phyloP scores from a whole-genome alignment of 2,113 vertebrate genomes.

The Lycaon pictus region DNA sequence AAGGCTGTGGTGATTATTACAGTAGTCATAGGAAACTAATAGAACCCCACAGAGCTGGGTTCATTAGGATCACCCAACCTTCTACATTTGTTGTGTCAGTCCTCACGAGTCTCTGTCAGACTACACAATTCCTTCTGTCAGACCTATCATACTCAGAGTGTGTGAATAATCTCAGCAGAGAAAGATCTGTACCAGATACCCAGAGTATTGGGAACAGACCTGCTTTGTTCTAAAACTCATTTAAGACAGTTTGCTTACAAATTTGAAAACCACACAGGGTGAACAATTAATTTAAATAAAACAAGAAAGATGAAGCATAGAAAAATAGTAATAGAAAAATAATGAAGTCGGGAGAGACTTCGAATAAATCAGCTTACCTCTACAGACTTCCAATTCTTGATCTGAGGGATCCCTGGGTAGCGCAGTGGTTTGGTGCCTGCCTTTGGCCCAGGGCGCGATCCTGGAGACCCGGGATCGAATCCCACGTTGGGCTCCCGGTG shows the following conservation, averaged over 20 bases:
- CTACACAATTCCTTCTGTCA: neutral
- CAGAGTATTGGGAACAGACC: neutral
- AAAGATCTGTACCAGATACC: neutral
- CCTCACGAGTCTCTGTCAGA: neutral
- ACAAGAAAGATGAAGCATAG: neutral
- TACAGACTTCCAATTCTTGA: neutral
- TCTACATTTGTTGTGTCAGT: neutral
- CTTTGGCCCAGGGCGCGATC: no score
- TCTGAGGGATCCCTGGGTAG: neutral
- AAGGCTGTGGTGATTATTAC: neutral
- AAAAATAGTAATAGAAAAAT: neutral
- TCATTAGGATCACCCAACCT: neutral
- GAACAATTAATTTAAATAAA: slow-evolving; percentile 1
- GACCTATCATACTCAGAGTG: neutral
- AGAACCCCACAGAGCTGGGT: neutral
- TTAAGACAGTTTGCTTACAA: neutral
- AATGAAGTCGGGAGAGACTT: neutral
- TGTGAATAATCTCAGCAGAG: neutral
- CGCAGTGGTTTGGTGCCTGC: no score
- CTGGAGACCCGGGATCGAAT: no score
- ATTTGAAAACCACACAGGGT: neutral
- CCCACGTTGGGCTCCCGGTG: no score
- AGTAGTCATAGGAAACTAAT: neutral
- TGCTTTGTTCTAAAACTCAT: neutral
- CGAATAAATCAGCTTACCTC: neutral